Base-by-base conservation (phyloP, 2,797 vertebrate species). In the Antrozous pallidus region DNA sequence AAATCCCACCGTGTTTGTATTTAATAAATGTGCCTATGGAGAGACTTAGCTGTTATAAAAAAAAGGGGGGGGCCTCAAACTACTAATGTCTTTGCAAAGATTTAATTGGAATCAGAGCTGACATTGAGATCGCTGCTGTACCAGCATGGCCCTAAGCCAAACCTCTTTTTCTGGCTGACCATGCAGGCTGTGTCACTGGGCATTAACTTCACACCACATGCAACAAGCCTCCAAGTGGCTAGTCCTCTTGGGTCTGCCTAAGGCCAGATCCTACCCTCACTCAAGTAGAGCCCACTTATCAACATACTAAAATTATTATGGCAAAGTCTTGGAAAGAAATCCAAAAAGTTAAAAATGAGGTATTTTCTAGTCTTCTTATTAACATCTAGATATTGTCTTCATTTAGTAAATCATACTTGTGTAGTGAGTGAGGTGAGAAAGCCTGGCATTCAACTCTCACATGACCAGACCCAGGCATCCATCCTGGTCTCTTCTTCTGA, bases 201-300 rank as follows among this genome's bases (percentile, higher is more conserved):
- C 96, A 97, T 97, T 93, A 98, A 96, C 92, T 61, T 98, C 98
- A 98, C 40, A 61, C 5, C 61, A 36, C 49, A 3, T 54, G 49
- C 36, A 95, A 79, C 17, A 94, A 49, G 94, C 85, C 54, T 42
- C 40, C 67, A 95, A 96, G 93, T 56, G 33, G 88, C 95, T 78
- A 74, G 63, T 95, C 93, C 92, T 86, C 90, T 81, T 63, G 94
- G 56, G 94, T 94, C 93, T 80, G 96, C 96, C 95, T 75, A 12
- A 18, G 91, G 96, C 96, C 90, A 95, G 47, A 24, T 8, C 51
- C 22, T 83, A 58, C 49, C 56, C 87, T 94, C 71, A 56, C 69
- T 49, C 49, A 1, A 82, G 70, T 13, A 65, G 38, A 77, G 17
- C 18, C 83, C 91, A 42, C 16, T 6, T 49, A 80, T 16, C 73